These are phyloP conservation scores for Hemiprocne comata DNA, from an alignment of 2,113 vertebrate genomes.

Conservation along the genomic window DNA sequence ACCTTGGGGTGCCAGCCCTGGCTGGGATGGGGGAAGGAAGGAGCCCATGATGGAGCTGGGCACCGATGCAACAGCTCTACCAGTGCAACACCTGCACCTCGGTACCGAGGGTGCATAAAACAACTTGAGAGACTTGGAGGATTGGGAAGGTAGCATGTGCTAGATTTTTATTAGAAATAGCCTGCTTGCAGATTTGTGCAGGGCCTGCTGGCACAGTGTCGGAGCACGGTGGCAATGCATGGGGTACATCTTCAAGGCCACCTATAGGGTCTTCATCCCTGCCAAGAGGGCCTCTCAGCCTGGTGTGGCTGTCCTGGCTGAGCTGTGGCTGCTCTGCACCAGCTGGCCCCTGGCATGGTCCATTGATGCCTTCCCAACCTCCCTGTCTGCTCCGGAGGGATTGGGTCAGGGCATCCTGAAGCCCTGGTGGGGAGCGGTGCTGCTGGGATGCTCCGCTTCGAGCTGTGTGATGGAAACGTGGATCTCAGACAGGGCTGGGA, in stretches of 20 bases:
- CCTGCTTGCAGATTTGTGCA: neutral
- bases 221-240: rapidly evolving
- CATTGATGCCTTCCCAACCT: rapidly evolving
- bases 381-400: rapidly evolving
- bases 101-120: rapidly evolving
- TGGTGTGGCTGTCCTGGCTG: neutral
- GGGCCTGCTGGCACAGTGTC: neutral
- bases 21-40: neutral
- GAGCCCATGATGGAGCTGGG: neutral
- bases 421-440: neutral
- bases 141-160: neutral
- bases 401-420: rapidly evolving
- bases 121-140: neutral
- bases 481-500: neutral
- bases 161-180: neutral
- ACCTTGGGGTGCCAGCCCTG: neutral
- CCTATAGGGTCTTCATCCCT: neutral
- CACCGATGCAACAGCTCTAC: neutral
- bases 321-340: neutral
- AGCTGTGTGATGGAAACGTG: neutral
- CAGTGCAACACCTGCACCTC: rapidly evolving
- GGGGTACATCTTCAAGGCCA: neutral
- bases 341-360: neutral
- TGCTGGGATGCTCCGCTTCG: neutral
- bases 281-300: neutral